A percentile compares a stretch with the other conserved stretches of the same genome.
These are phyloP conservation scores for Mirza zaza DNA, from an alignment of 2,113 vertebrate species.

Conservation along the genomic window DNA sequence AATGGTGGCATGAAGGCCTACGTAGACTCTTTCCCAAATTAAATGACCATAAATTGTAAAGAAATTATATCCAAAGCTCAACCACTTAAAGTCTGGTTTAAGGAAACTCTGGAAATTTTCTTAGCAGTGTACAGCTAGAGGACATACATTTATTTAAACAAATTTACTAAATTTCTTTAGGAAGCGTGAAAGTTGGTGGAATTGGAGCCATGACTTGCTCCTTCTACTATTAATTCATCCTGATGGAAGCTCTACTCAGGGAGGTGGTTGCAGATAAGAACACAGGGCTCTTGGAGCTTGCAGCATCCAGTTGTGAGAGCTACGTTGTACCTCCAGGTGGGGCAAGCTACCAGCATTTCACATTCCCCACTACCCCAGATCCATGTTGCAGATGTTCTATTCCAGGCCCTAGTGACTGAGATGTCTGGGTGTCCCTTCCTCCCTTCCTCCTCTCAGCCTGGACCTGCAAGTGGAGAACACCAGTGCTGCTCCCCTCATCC, in stretches of 20 bases:
- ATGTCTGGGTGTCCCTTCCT: neutral
- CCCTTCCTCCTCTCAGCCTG: neutral
- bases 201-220: neutral
- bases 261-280: neutral
- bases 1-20: neutral
- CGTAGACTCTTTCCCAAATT: neutral
- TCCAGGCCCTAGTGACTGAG: neutral
- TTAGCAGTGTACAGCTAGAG: neutral
- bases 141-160: neutral
- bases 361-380: neutral
- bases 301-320: neutral
- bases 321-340: accelerated
- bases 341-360: neutral
- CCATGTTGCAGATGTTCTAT: neutral
- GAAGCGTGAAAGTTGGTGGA: too few species aligned
- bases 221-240: neutral
- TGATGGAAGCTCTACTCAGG: neutral
- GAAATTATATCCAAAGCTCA: neutral
- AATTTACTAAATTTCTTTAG: neutral
- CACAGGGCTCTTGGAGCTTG: neutral
- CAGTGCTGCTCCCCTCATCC: neutral
- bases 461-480: neutral
- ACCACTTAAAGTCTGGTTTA: neutral
- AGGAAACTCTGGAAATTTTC: neutral
- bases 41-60: neutral